Percentiles rank a stretch among this genome's conserved stretches.
Conservation (phyloP, 2,888 invertebrate species). For the Dicycla oo region DNA sequence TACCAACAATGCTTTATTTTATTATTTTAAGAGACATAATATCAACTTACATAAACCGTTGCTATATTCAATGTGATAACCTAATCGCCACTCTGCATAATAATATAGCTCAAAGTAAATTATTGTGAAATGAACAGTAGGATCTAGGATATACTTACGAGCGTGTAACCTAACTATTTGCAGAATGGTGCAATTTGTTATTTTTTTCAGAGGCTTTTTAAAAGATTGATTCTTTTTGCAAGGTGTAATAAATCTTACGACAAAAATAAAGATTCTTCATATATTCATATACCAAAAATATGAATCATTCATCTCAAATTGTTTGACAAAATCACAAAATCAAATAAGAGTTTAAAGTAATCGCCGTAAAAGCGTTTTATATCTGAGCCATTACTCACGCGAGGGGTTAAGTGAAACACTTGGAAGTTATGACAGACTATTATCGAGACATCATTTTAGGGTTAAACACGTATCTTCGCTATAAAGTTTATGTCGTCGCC, state of each 20-base stretch:
- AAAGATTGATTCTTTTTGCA: background rate
- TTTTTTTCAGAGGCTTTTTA: background rate
- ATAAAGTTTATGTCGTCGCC: conserved; percentile 59
- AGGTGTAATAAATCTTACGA: background rate
- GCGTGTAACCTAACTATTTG: background rate
- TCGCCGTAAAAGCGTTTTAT: conserved; percentile 55
- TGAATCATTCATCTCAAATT: conserved; percentile 20
- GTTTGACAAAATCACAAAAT: conserved; percentile 45
- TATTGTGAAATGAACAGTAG: too few relatives aligned
- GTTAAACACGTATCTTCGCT: conserved; percentile 66
- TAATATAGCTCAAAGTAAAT: too few relatives aligned
- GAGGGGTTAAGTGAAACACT: conserved; percentile 66
- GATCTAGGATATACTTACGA: too few relatives aligned
- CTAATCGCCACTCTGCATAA: too few relatives aligned
- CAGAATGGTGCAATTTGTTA: background rate
- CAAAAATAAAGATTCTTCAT: background rate
- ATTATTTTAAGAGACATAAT: too few relatives aligned
- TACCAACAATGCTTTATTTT: too few relatives aligned
- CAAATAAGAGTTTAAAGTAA: conserved; percentile 57
- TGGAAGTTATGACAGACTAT: conserved; percentile 70
- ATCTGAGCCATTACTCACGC: conserved; percentile 60
- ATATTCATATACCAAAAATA: conserved; percentile 4
- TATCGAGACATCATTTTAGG: conserved; percentile 71
- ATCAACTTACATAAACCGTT: too few relatives aligned
- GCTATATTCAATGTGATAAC: too few relatives aligned